phyloP scores from a whole-genome alignment of 2,797 vertebrate species.

The Trichosurus vulpecula region DNA sequence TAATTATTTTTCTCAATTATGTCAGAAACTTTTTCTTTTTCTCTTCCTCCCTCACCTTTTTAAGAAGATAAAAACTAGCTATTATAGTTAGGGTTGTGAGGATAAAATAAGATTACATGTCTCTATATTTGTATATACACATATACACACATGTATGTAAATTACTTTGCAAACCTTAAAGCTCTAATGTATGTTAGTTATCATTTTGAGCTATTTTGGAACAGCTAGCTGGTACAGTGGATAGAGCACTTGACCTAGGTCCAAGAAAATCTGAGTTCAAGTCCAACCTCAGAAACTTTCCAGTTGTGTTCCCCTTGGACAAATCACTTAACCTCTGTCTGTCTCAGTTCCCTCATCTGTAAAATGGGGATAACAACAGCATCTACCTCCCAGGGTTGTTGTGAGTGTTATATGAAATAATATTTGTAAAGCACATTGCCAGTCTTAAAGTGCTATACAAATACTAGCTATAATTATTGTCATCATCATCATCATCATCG shows the following conservation, averaged over 20 bases:
- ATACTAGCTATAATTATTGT: neutral
- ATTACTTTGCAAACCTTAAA: neutral
- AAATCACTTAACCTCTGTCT: neutral
- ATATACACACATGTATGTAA: neutral
- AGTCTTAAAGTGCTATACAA: neutral
- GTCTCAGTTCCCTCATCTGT: no score
- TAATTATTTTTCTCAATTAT: conserved; percentile 58
- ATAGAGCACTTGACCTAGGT: neutral
- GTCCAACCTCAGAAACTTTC: neutral
- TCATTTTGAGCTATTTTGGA: neutral
- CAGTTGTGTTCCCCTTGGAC: neutral
- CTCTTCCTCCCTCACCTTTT: conserved; percentile 28
- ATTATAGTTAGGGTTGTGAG: conserved; percentile 5
- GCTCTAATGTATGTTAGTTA: neutral
- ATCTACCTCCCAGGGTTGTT: neutral
- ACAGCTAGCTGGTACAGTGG: neutral
- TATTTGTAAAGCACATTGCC: neutral
- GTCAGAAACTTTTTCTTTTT: neutral
- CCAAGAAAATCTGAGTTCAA: neutral
- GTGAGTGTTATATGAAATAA: neutral
- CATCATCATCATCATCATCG: no score
- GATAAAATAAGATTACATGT: neutral
- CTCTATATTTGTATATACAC: neutral
- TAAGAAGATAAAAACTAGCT: conserved; percentile 48
- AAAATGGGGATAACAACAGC: neutral